phyloP scores from a whole-genome alignment of 2,797 vertebrate species.

The Masticophis lateralis region DNA sequence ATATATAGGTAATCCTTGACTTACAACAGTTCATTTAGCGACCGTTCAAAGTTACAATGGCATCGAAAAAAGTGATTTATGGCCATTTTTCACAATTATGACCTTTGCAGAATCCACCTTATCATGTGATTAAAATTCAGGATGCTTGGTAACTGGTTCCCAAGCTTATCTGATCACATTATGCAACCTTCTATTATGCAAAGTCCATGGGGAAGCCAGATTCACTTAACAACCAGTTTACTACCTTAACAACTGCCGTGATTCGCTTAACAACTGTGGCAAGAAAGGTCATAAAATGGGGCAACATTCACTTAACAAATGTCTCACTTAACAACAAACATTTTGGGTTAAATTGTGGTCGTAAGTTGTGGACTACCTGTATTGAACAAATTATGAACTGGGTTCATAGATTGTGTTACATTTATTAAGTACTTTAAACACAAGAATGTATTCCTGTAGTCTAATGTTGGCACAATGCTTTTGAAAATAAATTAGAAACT shows the following conservation, averaged over 20 bases:
- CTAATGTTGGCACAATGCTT: slow-evolving; percentile 15
- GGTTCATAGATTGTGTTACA: slow-evolving; percentile 18
- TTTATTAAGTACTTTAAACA: slow-evolving; percentile 40
- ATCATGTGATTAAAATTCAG: not conserved
- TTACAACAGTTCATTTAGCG: no score
- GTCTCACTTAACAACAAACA: not conserved
- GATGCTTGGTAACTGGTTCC: not conserved
- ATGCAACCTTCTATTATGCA: not conserved
- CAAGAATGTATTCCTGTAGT: slow-evolving; percentile 3
- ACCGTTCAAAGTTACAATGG: no score
- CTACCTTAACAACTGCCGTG: no score
- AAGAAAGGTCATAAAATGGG: not conserved
- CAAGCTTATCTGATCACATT: not conserved
- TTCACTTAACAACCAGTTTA: not conserved
- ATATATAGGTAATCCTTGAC: not conserved
- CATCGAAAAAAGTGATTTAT: not conserved
- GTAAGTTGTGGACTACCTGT: not conserved
- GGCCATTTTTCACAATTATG: not conserved
- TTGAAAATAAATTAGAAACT: not conserved
- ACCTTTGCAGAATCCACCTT: not conserved
- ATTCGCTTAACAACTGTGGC: not conserved
- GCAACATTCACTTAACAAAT: not conserved
- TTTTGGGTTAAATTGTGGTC: not conserved
- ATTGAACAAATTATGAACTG: slow-evolving; percentile 21
- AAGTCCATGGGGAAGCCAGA: not conserved